Evolutionary conservation across 2,888 invertebrate genomes (phyloP), one percentile per base, ranked within the genome.

Genomic region (Rutpela maculata): DNA sequence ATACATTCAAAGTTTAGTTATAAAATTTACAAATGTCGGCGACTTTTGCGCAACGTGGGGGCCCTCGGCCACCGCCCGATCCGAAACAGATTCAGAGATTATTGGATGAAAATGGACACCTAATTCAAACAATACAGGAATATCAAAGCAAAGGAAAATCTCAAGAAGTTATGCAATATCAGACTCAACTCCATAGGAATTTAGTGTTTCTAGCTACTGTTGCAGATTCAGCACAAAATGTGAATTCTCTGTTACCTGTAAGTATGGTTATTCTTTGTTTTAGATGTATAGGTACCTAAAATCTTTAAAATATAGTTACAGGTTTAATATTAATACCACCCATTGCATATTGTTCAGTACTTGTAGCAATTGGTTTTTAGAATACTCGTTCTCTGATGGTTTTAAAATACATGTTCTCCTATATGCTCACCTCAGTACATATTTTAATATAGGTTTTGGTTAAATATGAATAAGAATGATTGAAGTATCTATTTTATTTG

Each of bases 51-150:
- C 93, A 94, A 87, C 92, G 94, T 87, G 92, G 94, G 87, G 94
- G 94, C 75, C 93, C 94, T 79, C 93, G 94, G 75, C 93, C 93
- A 78, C 95, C 96, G 69, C 94, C 96, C 59, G 96, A 93, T 89
- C 94, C 96, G 78, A 94, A 95, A 67, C 96, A 96, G 90, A 96
- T 97, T 86, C 97, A 97, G 89, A 97, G 98, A 93, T 95, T 99
- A 94, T 92, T 99, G 78, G 99, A 99, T 91, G 99, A 99, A 91
- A 99, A 99, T 90, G 96, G 96, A 85, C 97, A 98, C 89, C 92
- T 99, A 62, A 99, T 99, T 86, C 97, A 98, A 91, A 97, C 97
- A 10, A 98, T 99, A 87, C 96, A 98, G 89, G 99, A 99, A 85
- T 98, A 95, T 90, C 99, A 99, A 91, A 96, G 94, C 82, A 98